Base-by-base conservation (phyloP, 2,113 vertebrate species). In the Spea multiplicata region DNA sequence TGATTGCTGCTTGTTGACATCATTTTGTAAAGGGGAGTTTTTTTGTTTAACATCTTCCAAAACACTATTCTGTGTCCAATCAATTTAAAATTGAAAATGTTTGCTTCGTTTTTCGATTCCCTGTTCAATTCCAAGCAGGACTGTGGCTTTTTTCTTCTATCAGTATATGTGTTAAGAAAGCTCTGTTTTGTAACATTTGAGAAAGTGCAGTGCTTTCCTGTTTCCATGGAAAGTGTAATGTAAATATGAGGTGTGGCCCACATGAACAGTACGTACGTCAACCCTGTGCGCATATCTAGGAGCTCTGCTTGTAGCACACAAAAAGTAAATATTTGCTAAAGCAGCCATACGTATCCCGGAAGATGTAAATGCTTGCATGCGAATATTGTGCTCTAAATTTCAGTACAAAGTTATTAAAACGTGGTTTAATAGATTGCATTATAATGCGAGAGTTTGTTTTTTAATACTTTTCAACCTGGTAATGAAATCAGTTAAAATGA, bases 241-340 rank as follows among this genome's bases (percentile, higher is more conserved):
- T 66, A 75, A 67, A 75, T 3, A 74, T 47, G 65, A 17, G 73
- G 61, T 5, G 47, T 65, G 46, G 46, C 16, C 10, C 46, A 9
- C 13, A 16, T 48, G 46, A 16, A 48, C 47, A 30, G 7, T n/a
- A 3, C 5, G 0, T 10, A 66, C 74, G 48, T 75, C 62, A 66
- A 12, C 45, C 5, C 65, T 44, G 65, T 66, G 49, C 64, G 16
- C 62, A 45, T 10, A 52, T 66, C 17, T 49, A 75, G 48, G 6
- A n/a, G 52, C 13, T 73, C 44, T 53, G n/a, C 47, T 13, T 62
- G 30, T 45, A 30, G 8, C 44, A 66, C 8, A 44, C n/a, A 66
- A 74, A 66, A 10, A 45, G 14, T 14, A 52, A 66, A 66, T 75
- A 75, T 75, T 75, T 75, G 30, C 47, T 16, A 46, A 66, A 45